Conservation (phyloP, 2,113 vertebrate genomes). For the Triplophysa tibetana region DNA sequence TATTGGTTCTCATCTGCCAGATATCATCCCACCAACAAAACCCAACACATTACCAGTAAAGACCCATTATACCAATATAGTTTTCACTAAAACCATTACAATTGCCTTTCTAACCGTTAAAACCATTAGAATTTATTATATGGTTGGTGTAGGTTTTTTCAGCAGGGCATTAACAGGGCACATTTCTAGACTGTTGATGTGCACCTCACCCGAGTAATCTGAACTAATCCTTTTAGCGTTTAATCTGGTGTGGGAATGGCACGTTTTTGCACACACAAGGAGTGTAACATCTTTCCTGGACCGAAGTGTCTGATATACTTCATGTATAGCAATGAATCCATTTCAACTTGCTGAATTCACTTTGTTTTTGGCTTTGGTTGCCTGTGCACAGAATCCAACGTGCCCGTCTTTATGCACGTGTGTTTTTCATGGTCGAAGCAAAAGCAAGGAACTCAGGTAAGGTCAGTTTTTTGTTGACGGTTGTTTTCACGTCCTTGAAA, state of each 20-base stretch:
- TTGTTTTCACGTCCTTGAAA: too few species aligned
- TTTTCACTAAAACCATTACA: neutral
- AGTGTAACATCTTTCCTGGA: conserved; percentile 47
- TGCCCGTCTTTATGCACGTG: conserved; percentile 86
- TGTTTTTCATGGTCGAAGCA: conserved; percentile 70
- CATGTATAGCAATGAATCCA: conserved; percentile 70
- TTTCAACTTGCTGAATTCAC: conserved; percentile 67
- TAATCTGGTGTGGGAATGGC: conserved; percentile 60
- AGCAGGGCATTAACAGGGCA: neutral
- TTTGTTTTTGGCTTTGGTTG: conserved; percentile 61
- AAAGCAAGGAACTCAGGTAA: conserved; percentile 80
- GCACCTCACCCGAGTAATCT: conserved; percentile 77
- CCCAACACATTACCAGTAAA: too few species aligned
- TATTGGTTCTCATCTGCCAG: too few species aligned
- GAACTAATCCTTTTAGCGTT: conserved; percentile 72
- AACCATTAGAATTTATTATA: too few species aligned
- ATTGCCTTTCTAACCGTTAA: too few species aligned
- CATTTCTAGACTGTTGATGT: conserved; percentile 56
- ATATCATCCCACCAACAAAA: too few species aligned
- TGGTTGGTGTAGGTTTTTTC: neutral
- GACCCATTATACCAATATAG: neutral
- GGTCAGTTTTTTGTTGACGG: conserved; percentile 1
- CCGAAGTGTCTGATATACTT: conserved; percentile 1
- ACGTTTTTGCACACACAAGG: conserved; percentile 48
- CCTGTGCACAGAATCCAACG: conserved; percentile 51